Conservation (phyloP, 2,113 vertebrate species). For the Rhodinocichla rosea region DNA sequence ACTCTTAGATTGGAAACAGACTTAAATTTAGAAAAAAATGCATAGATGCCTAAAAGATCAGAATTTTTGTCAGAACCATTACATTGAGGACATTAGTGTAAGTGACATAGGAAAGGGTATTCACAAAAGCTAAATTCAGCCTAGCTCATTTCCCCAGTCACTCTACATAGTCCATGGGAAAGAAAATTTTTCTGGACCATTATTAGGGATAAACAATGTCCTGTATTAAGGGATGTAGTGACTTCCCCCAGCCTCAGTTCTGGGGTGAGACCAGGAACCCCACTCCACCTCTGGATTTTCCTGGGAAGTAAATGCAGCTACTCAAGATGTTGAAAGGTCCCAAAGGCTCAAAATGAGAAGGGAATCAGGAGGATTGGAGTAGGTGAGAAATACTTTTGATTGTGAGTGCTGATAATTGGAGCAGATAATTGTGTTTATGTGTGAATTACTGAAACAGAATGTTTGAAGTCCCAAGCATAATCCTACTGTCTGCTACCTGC, state of each 20-base stretch:
- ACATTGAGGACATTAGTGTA: neutral
- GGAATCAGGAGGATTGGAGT: neutral
- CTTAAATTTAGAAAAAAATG: neutral
- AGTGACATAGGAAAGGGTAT: neutral
- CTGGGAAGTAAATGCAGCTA: neutral
- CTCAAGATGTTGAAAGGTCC: neutral
- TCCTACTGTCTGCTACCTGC: neutral
- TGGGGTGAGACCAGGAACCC: too few species aligned
- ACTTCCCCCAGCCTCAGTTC: neutral
- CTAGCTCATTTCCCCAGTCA: neutral
- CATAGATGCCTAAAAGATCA: neutral
- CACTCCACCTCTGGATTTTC: neutral
- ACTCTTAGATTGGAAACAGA: neutral
- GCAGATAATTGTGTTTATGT: neutral
- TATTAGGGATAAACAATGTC: neutral
- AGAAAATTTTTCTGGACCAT: neutral
- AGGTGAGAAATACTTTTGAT: neutral
- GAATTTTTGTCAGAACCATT: neutral
- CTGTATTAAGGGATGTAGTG: rapidly evolving
- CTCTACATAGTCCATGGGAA: neutral
- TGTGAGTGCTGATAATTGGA: neutral
- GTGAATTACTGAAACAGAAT: neutral
- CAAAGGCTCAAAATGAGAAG: neutral
- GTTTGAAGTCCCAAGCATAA: neutral
- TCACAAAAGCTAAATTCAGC: neutral